Evolutionary conservation across 2,113 vertebrate genomes (phyloP), one percentile per base, ranked within the genome.

Genomic region (Rhynchopsitta pachyrhyncha): DNA sequence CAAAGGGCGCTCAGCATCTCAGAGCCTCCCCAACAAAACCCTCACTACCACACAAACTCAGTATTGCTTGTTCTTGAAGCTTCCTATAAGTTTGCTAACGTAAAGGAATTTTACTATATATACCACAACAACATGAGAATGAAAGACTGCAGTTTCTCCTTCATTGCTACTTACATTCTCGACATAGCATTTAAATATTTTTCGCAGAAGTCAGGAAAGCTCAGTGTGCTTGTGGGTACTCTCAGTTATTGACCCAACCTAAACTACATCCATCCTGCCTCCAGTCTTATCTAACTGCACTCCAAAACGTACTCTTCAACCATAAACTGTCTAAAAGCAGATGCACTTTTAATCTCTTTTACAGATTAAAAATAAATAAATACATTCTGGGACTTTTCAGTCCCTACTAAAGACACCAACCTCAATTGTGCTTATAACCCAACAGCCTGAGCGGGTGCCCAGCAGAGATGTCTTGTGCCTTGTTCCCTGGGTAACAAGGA

Each of bases 401-500:
- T 90, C 50, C 37, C 15, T 69, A 15, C 41, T 88, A 88, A 95
- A 95, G 87, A 87, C 77, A 87, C 33, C 44, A 75, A 31, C 73
- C 78, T 89, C 93, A 97, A 97, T 95, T 91, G 78, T 95, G 84
- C 86, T 76, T 94, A 91, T 68, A 95, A 79, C 80, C 64, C 88
- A 82, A 90, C 71, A 76, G 77, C 64, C 86, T 4, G 7, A 97
- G 93, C 23, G 17, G 49, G 53, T 86, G 73, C 73, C 71, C 10
- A 0, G 73, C 81, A 86, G 76, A 94, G 75, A 80, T 55, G 67
- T 49, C 47, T 81, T 64, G 16, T 88, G 68, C 80, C 62, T 94
- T 22, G 4, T 97, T 97, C 86, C 95, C 97, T 95, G 95, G 82
- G 88, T 87, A 96, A 97, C 73, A 6, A 92, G 91, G 73, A 81